Conservation (phyloP, 2,797 vertebrate species). For the Poecilia gillii region DNA sequence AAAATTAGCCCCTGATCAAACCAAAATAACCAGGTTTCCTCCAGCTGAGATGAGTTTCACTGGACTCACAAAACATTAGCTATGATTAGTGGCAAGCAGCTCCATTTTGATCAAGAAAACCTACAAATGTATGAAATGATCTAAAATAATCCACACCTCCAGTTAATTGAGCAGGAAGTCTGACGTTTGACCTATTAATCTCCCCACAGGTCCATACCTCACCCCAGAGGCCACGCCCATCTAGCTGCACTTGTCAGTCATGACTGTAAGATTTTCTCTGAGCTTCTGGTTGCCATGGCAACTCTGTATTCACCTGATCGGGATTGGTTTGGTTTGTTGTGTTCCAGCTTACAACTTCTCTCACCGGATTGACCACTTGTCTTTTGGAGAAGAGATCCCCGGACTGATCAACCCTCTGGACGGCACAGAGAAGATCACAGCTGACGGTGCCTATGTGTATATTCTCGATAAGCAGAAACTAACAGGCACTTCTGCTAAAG, state of each 20-base stretch:
- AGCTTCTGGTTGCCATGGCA: not conserved
- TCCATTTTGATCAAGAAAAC: not conserved
- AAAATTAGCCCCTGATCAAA: not conserved
- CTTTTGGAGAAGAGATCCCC: constrained; percentile 93
- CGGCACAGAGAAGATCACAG: constrained; percentile 94
- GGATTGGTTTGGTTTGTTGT: constrained; percentile 23
- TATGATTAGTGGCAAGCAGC: not conserved
- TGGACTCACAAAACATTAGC: not conserved
- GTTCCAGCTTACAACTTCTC: constrained; percentile 95
- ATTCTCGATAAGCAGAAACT: not conserved
- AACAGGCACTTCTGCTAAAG: not conserved
- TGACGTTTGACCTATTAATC: constrained; percentile 34
- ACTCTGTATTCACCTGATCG: not conserved
- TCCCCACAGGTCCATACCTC: constrained; percentile 90
- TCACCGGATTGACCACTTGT: constrained; percentile 97
- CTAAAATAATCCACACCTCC: not conserved
- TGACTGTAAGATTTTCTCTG: constrained; percentile 86
- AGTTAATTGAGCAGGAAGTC: not conserved
- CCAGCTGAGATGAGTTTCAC: not conserved
- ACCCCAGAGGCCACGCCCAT: constrained; percentile 96
- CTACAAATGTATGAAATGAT: not conserved
- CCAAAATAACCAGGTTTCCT: not conserved
- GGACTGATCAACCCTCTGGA: constrained; percentile 95
- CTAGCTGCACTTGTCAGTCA: constrained; percentile 96
- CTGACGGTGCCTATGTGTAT: constrained; percentile 83